phyloP scores from a whole-genome alignment of 53 echinoderm and acorn worm genomes.

The Luidia sarsii region DNA sequence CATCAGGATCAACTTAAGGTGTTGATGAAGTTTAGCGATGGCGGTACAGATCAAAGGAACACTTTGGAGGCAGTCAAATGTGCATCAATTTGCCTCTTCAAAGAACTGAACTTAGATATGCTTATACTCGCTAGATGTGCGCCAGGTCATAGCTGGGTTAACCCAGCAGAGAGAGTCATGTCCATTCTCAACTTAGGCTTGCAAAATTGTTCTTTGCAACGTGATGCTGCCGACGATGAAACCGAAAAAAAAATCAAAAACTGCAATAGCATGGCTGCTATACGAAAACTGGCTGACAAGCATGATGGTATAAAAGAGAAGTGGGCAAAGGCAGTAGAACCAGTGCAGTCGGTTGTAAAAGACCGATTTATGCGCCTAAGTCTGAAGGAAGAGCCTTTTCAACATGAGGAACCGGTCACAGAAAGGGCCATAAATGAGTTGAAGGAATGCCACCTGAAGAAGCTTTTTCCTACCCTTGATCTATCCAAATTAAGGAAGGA shows the following conservation, averaged over 20 bases:
- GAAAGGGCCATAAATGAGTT: too few relatives aligned
- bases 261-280: too few relatives aligned
- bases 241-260: too few relatives aligned
- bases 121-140: conserved; percentile 23
- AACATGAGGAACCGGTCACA: too few relatives aligned
- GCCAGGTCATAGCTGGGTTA: conserved; percentile 21
- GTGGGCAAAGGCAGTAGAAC: too few relatives aligned
- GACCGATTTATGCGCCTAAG: too few relatives aligned
- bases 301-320: too few relatives aligned
- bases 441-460: too few relatives aligned
- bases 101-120: conserved; percentile 23
- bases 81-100: conserved; percentile 9
- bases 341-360: too few relatives aligned
- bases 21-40: conserved; percentile 33
- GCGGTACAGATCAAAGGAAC: conserved; percentile 41
- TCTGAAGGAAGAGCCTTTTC: too few relatives aligned
- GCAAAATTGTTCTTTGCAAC: neutral
- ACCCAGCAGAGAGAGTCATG: neutral
- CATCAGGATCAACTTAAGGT: neutral
- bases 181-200: neutral
- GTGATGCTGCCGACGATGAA: too few relatives aligned
- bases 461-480: neutral
- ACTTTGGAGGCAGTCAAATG: conserved; percentile 37
- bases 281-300: too few relatives aligned
- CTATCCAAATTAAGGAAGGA: neutral